phyloP scores from a whole-genome alignment of 1,140 invertebrate species.

The Ladona fulva region DNA sequence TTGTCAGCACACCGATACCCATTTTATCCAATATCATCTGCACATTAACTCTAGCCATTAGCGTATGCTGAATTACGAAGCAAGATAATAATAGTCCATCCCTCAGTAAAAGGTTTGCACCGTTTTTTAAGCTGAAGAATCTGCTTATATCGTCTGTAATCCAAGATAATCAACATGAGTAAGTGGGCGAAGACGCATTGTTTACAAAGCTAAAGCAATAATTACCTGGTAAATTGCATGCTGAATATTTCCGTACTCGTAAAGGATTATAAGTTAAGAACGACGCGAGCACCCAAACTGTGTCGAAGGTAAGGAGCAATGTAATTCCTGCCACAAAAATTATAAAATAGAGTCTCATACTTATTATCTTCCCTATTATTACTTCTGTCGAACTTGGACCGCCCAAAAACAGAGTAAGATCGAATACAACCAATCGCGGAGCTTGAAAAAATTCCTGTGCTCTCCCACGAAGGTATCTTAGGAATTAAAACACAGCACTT shows the following conservation, averaged over 20 bases:
- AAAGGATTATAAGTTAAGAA: background rate
- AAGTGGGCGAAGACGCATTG: background rate
- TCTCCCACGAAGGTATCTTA: background rate
- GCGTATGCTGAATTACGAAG: background rate
- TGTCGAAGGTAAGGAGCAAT: background rate
- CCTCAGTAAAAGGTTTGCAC: background rate
- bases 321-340: background rate
- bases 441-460: background rate
- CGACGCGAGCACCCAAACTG: background rate
- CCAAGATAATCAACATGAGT: background rate
- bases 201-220: background rate
- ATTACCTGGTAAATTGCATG: background rate
- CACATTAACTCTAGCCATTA: background rate
- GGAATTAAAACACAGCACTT: background rate
- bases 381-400: background rate
- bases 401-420: background rate
- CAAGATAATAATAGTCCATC: background rate
- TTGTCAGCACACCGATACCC: background rate
- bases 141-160: background rate
- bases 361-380: background rate
- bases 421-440: background rate
- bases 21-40: background rate
- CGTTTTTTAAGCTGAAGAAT: background rate
- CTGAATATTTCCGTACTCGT: background rate
- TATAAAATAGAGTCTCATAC: background rate